Evolutionary conservation across 2,113 vertebrate species (phyloP), one percentile per base, ranked within the genome.

Genomic region (Leptosomus discolor): DNA sequence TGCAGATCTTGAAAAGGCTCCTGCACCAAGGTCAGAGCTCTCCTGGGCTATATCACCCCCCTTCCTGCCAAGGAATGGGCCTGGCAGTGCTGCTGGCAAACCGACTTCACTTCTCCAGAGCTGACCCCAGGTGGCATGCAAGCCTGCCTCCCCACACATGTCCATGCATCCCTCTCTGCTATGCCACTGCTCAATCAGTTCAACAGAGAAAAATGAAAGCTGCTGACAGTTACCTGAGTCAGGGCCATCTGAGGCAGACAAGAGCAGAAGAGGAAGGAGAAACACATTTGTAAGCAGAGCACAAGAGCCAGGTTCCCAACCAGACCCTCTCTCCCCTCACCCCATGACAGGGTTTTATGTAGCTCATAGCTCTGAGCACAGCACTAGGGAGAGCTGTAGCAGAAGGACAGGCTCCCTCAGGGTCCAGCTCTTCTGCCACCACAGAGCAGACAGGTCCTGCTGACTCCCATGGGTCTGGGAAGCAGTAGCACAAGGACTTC

Each of bases 211-310:
- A 67, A 58, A 22, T 5, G 56, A 79, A n/a, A 88, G 74, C 77
- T 68, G 71, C 15, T 50, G 82, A 78, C 75, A 61, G 43, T 98
- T 98, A 99, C 98, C 98, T 99, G 98, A 96, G 92, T 98, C 98
- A 95, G 98, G 97, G 70, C 98, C 98, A 10, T 99, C 98, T 99
- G 98, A 96, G 37, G 96, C 98, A 97, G 57, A 88, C 18, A 84
- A 77, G 64, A 96, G 94, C 94, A 97, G 94, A 97, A 95, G 88
- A 98, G 87, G 97, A 97, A 97, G 78, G 65, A 94, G 86, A 94
- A 95, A 97, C n/a, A 86, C 2, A n/a, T 89, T 88, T 84, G 75
- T 94, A 80, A 98, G 94, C 94, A 95, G 69, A 71, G 79, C 53
- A 48, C 70, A 74, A 54, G 37, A 90, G 50, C 20, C 57, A 77